Conservation (phyloP, 2,797 vertebrate genomes). For the Loris lydekkerianus region DNA sequence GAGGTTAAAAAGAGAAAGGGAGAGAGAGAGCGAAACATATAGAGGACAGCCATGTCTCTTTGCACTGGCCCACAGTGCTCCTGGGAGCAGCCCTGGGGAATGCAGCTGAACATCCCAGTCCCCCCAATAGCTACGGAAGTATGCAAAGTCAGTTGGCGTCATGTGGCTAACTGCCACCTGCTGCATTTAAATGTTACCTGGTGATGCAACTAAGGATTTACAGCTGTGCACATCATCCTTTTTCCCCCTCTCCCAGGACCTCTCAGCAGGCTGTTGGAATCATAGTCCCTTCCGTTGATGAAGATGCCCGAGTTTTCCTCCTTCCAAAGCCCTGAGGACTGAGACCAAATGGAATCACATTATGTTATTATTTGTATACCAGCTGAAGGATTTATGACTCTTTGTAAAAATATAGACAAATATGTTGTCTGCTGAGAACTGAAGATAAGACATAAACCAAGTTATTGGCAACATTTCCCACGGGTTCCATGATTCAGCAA, state of each 20-base stretch:
- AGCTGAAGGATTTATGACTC: slow-evolving; percentile 82
- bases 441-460: slow-evolving; percentile 84
- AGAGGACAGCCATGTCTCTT: neutral
- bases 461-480: slow-evolving; percentile 81
- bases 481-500: slow-evolving; percentile 61
- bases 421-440: slow-evolving; percentile 83
- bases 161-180: slow-evolving; percentile 43
- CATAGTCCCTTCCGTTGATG: slow-evolving; percentile 57
- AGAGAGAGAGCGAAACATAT: neutral
- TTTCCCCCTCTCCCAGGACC: slow-evolving; percentile 54
- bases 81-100: neutral
- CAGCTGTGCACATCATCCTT: neutral
- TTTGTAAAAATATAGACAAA: slow-evolving; percentile 82
- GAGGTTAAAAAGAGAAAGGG: neutral
- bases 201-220: slow-evolving; percentile 59
- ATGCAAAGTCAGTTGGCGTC: slow-evolving; percentile 68
- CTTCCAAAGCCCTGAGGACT: slow-evolving; percentile 76
- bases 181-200: neutral
- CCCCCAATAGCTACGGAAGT: slow-evolving; percentile 58
- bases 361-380: slow-evolving; percentile 80
- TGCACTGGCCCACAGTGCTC: accelerated
- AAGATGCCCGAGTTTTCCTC: slow-evolving; percentile 61
- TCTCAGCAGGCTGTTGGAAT: slow-evolving; percentile 65
- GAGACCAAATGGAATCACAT: slow-evolving; percentile 78
- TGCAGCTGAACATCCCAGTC: neutral